Evolutionary conservation across 2,113 vertebrate species (phyloP).

Genomic region (Trematocara unimaculatum): DNA sequence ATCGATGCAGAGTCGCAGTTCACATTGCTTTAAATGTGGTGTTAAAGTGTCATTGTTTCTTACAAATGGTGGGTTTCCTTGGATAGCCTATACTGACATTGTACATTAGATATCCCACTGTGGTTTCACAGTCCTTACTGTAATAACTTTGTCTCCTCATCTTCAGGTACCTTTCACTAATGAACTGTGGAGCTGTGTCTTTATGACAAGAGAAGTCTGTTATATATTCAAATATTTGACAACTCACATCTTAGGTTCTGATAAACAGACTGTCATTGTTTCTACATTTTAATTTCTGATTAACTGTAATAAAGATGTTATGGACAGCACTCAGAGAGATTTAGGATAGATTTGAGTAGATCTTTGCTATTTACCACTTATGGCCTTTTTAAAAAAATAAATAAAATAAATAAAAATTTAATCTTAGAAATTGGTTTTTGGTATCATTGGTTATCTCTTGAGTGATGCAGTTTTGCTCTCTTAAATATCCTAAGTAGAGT

Average conservation of each 20-base stretch:
- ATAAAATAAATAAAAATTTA: neutral
- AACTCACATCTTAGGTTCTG: conserved; percentile 18
- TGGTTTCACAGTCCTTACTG: conserved; percentile 24
- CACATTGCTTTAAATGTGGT: conserved; percentile 60
- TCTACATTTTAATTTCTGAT: conserved; percentile 20
- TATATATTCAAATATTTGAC: conserved; percentile 14
- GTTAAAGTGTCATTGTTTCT: conserved; percentile 25
- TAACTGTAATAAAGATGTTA: conserved; percentile 23
- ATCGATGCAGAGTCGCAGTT: conserved; percentile 15
- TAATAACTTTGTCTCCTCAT: conserved; percentile 15
- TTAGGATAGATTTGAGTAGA: conserved; percentile 27
- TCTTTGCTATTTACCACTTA: conserved; percentile 27
- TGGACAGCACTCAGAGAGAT: conserved; percentile 4
- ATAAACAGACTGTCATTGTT: conserved; percentile 11
- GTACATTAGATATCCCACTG: neutral
- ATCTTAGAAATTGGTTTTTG: conserved; percentile 48
- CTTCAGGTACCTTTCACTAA: conserved; percentile 34
- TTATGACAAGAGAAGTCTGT: neutral
- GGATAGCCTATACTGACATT: neutral
- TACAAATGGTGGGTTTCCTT: conserved; percentile 22
- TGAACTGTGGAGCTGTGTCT: conserved; percentile 28
- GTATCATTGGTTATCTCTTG: conserved; percentile 42
- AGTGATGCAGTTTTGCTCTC: conserved; percentile 25
- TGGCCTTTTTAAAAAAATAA: conserved; percentile 10
- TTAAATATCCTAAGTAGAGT: conserved; percentile 7